phyloP scores from a whole-genome alignment of 2,797 vertebrate species.

The Octomys mimax region DNA sequence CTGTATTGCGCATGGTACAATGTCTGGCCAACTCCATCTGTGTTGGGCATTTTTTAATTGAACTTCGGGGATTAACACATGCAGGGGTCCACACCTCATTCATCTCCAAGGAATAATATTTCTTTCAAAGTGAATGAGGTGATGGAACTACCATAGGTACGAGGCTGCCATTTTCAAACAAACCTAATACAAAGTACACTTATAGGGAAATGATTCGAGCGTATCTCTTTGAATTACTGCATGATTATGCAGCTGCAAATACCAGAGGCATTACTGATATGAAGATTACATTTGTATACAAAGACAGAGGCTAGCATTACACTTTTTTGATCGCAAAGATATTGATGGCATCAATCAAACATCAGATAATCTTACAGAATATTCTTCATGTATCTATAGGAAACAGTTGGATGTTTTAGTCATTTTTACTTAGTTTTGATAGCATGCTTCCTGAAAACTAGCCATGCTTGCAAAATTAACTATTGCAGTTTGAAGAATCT shows the following conservation, averaged over 20 bases:
- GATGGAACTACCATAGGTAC: slow-evolving; percentile 62
- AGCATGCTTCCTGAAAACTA: slow-evolving; percentile 85
- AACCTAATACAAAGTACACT: slow-evolving; percentile 72
- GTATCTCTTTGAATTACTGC: slow-evolving; percentile 56
- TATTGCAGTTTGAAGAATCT: slow-evolving; percentile 83
- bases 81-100: slow-evolving; percentile 76
- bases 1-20: slow-evolving; percentile 71
- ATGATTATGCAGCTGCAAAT: slow-evolving; percentile 70
- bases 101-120: slow-evolving; percentile 72
- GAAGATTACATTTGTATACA: slow-evolving; percentile 83
- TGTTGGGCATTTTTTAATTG: slow-evolving; percentile 74
- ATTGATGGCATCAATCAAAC: slow-evolving; percentile 65
- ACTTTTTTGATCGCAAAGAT: slow-evolving; percentile 78
- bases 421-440: slow-evolving; percentile 78
- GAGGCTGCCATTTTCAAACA: slow-evolving; percentile 70
- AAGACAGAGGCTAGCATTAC: slow-evolving; percentile 83
- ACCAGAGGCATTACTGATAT: slow-evolving; percentile 53
- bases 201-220: slow-evolving; percentile 65
- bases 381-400: slow-evolving; percentile 25
- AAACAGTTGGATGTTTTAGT: slow-evolving; percentile 71
- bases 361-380: slow-evolving; percentile 75
- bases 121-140: slow-evolving; percentile 78
- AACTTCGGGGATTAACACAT: slow-evolving; percentile 71
- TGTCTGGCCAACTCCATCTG: slow-evolving; percentile 53
- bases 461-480: slow-evolving; percentile 86